Evolutionary conservation across 2,888 invertebrate genomes (phyloP).

Genomic region (Drosophila acutilabella): DNA sequence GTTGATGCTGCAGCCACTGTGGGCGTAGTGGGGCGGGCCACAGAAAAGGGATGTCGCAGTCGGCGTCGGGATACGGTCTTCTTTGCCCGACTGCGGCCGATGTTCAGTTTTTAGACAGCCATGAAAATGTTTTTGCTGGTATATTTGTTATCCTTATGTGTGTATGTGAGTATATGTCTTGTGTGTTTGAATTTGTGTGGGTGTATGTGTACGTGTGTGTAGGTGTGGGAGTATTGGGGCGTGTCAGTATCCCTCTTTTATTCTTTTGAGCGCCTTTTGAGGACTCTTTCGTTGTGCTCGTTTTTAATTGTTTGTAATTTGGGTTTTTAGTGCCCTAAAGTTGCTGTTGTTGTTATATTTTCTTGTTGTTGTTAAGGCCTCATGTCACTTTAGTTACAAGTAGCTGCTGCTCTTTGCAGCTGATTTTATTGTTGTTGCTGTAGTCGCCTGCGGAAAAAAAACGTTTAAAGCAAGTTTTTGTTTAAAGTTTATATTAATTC

Average conservation of each 20-base stretch:
- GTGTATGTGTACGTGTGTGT: background rate
- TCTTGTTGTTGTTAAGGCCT: slow-evolving; percentile 72
- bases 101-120: slow-evolving; percentile 61
- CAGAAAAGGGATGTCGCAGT: background rate
- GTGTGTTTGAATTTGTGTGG: slow-evolving; percentile 6
- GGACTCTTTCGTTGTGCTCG: slow-evolving; percentile 55
- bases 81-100: slow-evolving; percentile 28
- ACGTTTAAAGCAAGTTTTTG: slow-evolving; percentile 47
- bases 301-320: slow-evolving; percentile 77
- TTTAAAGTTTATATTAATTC: slow-evolving; percentile 60
- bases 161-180: background rate
- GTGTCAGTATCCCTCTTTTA: slow-evolving; percentile 31
- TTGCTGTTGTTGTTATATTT: slow-evolving; percentile 22
- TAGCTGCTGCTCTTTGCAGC: slow-evolving; percentile 50
- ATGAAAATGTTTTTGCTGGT: slow-evolving; percentile 44
- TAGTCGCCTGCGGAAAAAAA: slow-evolving; percentile 41
- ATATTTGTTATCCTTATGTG: slow-evolving; percentile 5
- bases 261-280: slow-evolving; percentile 30
- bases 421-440: slow-evolving; percentile 33
- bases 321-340: slow-evolving; percentile 66
- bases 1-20: slow-evolving; percentile 19
- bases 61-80: slow-evolving; percentile 12
- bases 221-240: slow-evolving; percentile 20
- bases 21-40: background rate
- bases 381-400: slow-evolving; percentile 75